A percentile compares a stretch with the other conserved stretches of the same genome.
Evolutionary conservation across 2,888 invertebrate species (phyloP).

Genomic region (Punctoribates punctum): DNA sequence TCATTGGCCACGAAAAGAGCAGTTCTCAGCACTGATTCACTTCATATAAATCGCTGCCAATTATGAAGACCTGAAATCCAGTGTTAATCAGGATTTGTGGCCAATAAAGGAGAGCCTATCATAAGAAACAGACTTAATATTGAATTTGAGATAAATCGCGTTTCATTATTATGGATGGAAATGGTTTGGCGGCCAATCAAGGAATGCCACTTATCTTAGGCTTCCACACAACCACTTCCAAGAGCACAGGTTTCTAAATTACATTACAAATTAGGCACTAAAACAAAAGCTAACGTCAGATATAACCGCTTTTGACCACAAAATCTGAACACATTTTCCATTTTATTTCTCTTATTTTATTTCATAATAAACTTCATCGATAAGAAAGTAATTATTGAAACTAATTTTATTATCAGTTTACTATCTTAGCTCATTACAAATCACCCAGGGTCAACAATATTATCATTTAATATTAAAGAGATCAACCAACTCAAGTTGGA

Average conservation of each 20-base stretch:
- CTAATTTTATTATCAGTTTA: too few relatives aligned
- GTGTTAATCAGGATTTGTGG: conserved; percentile 23
- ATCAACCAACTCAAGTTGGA: too few relatives aligned
- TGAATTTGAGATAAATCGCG: conserved; percentile 1
- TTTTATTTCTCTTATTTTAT: too few relatives aligned
- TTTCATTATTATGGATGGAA: conserved; percentile 13
- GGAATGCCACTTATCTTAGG: background rate
- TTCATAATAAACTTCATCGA: too few relatives aligned
- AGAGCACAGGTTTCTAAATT: background rate
- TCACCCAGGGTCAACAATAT: too few relatives aligned
- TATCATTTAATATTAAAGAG: too few relatives aligned
- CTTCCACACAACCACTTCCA: background rate
- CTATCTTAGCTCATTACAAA: too few relatives aligned
- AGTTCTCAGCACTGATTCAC: conserved; percentile 3
- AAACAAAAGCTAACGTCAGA: background rate
- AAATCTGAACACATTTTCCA: too few relatives aligned
- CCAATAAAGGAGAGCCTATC: background rate
- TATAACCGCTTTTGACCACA: too few relatives aligned
- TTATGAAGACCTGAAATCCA: conserved; percentile 1
- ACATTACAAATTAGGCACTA: background rate
- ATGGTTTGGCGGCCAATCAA: conserved; percentile 2
- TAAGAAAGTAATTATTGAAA: too few relatives aligned
- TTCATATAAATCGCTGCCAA: background rate
- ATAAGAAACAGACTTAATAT: conserved; percentile 12
- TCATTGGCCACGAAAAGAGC: background rate